These are phyloP conservation scores for Stichopus horrens DNA, from an alignment of 53 echinoderm and acorn worm genomes.

Conservation along the genomic window DNA sequence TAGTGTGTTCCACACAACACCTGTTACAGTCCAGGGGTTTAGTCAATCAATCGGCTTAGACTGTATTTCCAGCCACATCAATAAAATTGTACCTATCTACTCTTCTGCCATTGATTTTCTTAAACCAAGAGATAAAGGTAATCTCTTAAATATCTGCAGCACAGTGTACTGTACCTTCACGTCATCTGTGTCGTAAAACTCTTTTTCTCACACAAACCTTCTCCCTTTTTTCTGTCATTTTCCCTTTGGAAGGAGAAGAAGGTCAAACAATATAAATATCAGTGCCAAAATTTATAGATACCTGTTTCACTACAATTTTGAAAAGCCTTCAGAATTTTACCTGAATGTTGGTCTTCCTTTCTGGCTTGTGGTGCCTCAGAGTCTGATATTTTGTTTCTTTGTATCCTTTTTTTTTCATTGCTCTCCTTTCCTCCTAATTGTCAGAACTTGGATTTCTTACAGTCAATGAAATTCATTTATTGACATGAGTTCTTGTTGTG, in stretches of 20 bases:
- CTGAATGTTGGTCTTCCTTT: no score
- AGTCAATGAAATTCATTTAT: no score
- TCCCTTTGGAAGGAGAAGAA: neutral
- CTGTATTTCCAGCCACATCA: conserved; percentile 3
- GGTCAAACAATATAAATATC: neutral
- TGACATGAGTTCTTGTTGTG: no score
- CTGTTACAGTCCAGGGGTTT: conserved; percentile 41
- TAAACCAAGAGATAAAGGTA: conserved; percentile 20
- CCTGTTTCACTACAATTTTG: no score
- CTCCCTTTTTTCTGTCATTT: neutral
- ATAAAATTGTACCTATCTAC: conserved; percentile 28
- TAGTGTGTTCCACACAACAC: conserved; percentile 11
- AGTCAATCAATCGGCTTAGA: conserved; percentile 36
- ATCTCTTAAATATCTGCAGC: conserved; percentile 10
- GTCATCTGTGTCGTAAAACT: neutral
- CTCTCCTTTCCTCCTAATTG: no score
- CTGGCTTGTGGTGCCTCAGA: no score
- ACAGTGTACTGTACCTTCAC: neutral
- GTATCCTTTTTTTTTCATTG: no score
- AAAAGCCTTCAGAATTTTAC: no score
- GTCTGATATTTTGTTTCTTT: no score
- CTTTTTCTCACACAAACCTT: neutral
- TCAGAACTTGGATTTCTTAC: no score
- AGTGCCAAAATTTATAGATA: no score
- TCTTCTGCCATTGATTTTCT: neutral